Base-by-base conservation (phyloP, 1,140 invertebrate genomes). In the Drosophila jambulina region DNA sequence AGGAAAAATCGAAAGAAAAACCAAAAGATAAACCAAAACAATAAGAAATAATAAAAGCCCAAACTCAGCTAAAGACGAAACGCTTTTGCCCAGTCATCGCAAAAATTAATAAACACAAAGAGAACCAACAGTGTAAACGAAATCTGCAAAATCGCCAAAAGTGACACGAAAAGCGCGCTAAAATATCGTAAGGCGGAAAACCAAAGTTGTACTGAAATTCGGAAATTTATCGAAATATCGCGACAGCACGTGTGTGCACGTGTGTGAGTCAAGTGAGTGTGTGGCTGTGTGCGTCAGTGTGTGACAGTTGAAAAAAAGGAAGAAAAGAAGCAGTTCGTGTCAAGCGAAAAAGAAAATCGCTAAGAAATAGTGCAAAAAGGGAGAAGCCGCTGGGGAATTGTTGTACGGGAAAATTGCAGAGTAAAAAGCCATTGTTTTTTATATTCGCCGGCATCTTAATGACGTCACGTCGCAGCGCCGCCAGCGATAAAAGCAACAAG, bases 391-490 rank as follows among this genome's bases (percentile, higher is more conserved):
- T 29, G 38, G 60, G 43, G 42, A 69, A 69, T 64, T 34, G n/a
- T 58, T 62, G 57, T 62, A 42, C 58, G 57, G 40, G 34, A 67
- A 63, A 46, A 46, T 67, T 48, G 46, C 46, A 19, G 53, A 56
- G 53, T 38, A 25, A 38, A 68, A 46, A 19, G 34, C 54, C 45
- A 74, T 74, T 78, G 71, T 76, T 65, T 81, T 80, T 84, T 75
- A 38, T 56, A 51, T 56, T 56, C 53, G 68, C 85, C 84, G 84
- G 84, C 84, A 81, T 80, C 77, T 88, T 90, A 78, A 90, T 88
- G 84, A 87, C 84, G 84, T 87, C 84, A 87, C 84, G 64, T 58
- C 68, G 69, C 63, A 27, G 40, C 40, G 27, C 51, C 13, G 68
- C 68, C 53, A 29, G 32, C 64, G 27, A 48, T 49, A 61, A 61